Conservation (phyloP, 2,113 vertebrate species). For the Hassar affinis region DNA sequence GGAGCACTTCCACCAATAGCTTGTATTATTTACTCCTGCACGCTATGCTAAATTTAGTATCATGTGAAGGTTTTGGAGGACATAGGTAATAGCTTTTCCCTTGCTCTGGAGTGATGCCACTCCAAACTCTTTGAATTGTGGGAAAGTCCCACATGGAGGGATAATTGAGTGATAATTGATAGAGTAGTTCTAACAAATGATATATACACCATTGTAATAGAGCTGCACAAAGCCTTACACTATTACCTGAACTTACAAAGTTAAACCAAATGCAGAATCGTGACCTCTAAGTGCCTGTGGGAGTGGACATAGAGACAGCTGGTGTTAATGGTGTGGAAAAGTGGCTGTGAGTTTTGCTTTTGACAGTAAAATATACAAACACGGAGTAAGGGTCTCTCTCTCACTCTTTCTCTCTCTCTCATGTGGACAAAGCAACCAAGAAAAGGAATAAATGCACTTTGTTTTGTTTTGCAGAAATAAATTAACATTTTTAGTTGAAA, state of each 20-base stretch:
- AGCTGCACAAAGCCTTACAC: background rate
- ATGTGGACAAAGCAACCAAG: background rate
- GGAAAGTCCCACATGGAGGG: background rate
- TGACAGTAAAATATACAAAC: background rate
- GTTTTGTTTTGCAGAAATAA: background rate
- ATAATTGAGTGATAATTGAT: background rate
- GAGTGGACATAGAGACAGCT: slow-evolving; percentile 1
- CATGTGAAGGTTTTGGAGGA: background rate
- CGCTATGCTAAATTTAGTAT: slow-evolving; percentile 20
- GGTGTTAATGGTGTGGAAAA: slow-evolving; percentile 21
- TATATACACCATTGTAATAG: background rate
- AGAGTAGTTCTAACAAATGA: background rate
- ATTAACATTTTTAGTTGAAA: background rate
- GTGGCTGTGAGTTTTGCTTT: background rate
- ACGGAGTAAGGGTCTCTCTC: background rate
- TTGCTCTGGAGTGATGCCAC: background rate
- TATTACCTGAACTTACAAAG: background rate
- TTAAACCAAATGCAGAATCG: background rate
- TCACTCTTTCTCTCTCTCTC: background rate
- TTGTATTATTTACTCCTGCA: slow-evolving; percentile 2
- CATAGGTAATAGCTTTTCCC: background rate
- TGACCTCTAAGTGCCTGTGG: background rate
- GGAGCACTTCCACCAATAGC: slow-evolving; percentile 43
- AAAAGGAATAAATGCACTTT: background rate
- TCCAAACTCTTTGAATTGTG: background rate